Conservation (phyloP, 2,888 invertebrate genomes). For the Spilosoma lubricipeda region DNA sequence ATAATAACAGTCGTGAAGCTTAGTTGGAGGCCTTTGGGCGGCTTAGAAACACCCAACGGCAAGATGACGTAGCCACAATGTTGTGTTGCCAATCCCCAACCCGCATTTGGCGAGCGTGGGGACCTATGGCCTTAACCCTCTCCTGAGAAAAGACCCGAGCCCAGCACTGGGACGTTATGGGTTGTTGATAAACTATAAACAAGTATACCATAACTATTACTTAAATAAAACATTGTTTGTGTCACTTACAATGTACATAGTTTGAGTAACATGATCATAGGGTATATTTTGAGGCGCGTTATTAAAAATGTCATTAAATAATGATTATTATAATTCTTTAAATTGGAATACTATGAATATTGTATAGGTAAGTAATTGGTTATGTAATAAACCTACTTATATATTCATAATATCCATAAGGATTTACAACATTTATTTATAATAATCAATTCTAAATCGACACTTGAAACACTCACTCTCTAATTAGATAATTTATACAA, state of each 20-base stretch:
- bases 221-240: too few relatives aligned
- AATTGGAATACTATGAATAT: background rate
- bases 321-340: background rate
- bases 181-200: too few relatives aligned
- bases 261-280: background rate
- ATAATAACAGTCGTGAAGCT: too few relatives aligned
- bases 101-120: too few relatives aligned
- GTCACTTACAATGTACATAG: background rate
- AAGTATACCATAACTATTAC: too few relatives aligned
- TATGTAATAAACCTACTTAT: background rate
- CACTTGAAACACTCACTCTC: conserved; percentile 16
- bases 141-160: too few relatives aligned
- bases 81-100: too few relatives aligned
- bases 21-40: too few relatives aligned
- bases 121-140: too few relatives aligned
- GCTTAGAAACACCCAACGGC: too few relatives aligned
- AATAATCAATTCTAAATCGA: conserved; percentile 8
- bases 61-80: too few relatives aligned
- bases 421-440: conserved; percentile 8
- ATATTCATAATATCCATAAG: conserved; percentile 5
- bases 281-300: background rate
- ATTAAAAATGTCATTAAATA: background rate
- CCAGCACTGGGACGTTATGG: too few relatives aligned
- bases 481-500: conserved; percentile 40
- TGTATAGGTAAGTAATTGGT: background rate